Evolutionary conservation across 2,797 vertebrate genomes (phyloP), one percentile per base, ranked within the genome.

Genomic region (Cuniculus paca): DNA sequence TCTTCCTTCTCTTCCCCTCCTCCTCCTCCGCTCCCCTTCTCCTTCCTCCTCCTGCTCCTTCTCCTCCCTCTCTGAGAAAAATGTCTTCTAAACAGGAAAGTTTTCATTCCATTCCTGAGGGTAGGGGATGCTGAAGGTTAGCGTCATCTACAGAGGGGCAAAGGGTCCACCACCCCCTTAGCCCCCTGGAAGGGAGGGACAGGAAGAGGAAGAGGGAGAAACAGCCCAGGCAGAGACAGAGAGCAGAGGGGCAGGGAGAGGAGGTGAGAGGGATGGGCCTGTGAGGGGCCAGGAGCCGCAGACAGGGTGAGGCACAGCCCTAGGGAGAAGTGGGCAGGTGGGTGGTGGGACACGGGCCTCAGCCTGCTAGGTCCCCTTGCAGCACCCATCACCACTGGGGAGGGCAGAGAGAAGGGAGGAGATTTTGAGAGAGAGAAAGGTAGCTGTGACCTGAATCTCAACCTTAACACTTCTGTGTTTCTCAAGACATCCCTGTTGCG

Each of bases 21-120:
- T 2, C 11, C 4, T 11, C 26, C 4, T 12, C 20, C 7, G 4
- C 54, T 22, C 5, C 54, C 22, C 54, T 20, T 56, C 19, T 5
- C 13, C 2, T 1, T 17, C 31, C 5, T 14, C 3, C 5, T 17
- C 6, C 1, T 7, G 1, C 2, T 34, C 31, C 16, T 20, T 3
- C 63, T 65, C 6, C 34, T 65, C 61, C 19, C n/a, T 36, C 65
- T 20, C 19, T 13, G 22, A 52, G 63, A 85, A 85, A 70, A 72
- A 4, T 7, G 16, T 72, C 70, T 56, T 17, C 50, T 72, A 39
- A 31, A 56, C 11, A 54, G 28, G 52, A 56, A 42, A 31, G 42
- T 45, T n/a, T 88, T 36, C 54, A 61, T 61, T 19, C 42, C 22
- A 11, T 48, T 36, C 24, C 31, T 17, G 4, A 78, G 12, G 28